A percentile compares a stretch with the other conserved stretches of the same genome.
These are phyloP conservation scores for Limnephilus marmoratus DNA, from an alignment of 2,888 invertebrate species.

Conservation along the genomic window DNA sequence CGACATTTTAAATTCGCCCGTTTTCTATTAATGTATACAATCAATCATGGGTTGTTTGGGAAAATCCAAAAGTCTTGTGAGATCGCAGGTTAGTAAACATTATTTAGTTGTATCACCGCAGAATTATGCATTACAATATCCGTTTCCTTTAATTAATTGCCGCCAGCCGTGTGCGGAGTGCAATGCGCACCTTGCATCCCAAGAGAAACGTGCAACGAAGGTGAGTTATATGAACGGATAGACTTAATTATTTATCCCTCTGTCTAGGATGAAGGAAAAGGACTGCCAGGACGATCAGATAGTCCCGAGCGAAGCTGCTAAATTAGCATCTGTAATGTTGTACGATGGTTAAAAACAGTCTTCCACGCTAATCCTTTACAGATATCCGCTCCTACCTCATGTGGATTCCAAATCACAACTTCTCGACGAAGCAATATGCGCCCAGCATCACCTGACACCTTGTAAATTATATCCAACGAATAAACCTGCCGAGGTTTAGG, in stretches of 20 bases:
- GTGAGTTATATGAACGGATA: constrained; percentile 25
- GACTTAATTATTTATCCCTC: constrained; percentile 13
- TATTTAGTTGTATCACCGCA: not conserved
- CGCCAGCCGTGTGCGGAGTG: not conserved
- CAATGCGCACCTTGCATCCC: not conserved
- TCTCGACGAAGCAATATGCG: constrained; percentile 49
- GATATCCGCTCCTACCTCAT: constrained; percentile 12
- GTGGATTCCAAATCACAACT: constrained; percentile 54
- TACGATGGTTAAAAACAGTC: not conserved
- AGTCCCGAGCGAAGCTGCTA: constrained; percentile 8
- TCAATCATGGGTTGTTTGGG: not conserved
- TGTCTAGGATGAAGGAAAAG: constrained; percentile 7
- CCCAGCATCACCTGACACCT: constrained; percentile 31
- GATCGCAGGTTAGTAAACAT: not conserved
- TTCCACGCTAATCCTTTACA: constrained; percentile 18
- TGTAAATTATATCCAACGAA: constrained; percentile 21
- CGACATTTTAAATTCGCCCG: no score
- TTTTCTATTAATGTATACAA: not conserved
- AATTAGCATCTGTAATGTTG: constrained; percentile 26
- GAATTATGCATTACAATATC: not conserved
- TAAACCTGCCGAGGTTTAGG: constrained; percentile 25
- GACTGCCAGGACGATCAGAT: constrained; percentile 4
- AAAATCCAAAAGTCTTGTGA: not conserved
- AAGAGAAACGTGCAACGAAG: constrained; percentile 13
- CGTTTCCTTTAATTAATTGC: constrained; percentile 33